A percentile compares a stretch with the other conserved stretches of the same genome.
Conservation (phyloP, 2,888 invertebrate species). For the Acronicta alni region DNA sequence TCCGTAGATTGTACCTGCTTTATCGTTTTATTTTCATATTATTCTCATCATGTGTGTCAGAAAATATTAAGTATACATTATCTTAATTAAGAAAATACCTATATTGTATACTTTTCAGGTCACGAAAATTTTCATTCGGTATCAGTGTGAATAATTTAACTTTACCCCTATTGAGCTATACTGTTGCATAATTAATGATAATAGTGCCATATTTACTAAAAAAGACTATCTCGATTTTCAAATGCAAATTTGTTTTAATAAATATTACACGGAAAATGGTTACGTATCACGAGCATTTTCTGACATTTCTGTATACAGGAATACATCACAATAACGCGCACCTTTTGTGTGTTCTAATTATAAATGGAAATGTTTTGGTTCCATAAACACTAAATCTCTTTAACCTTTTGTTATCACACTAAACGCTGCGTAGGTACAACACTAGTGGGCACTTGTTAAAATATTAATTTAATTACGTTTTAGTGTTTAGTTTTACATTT, state of each 20-base stretch:
- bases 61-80: slow-evolving; percentile 15
- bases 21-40: slow-evolving; percentile 43
- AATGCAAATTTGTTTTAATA: no score
- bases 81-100: slow-evolving; percentile 27
- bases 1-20: slow-evolving; percentile 41
- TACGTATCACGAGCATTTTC: not conserved
- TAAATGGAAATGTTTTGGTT: slow-evolving; percentile 11
- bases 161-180: no score
- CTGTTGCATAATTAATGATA: no score
- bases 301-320: not conserved
- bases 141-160: no score
- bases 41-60: slow-evolving; percentile 13
- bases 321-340: not conserved
- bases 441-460: slow-evolving; percentile 50
- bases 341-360: not conserved
- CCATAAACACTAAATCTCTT: slow-evolving; percentile 26
- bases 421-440: slow-evolving; percentile 37
- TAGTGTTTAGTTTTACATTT: slow-evolving; percentile 49
- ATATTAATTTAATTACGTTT: slow-evolving; percentile 57
- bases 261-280: no score
- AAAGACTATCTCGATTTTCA: no score
- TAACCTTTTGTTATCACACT: slow-evolving; percentile 20
- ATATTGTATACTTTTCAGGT: slow-evolving; percentile 24
- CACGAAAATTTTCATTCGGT: slow-evolving; percentile 39
- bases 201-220: no score